Evolutionary conservation across 1,140 invertebrate species (phyloP), one percentile per base, ranked within the genome.

Genomic region (Microplitis mediator): DNA sequence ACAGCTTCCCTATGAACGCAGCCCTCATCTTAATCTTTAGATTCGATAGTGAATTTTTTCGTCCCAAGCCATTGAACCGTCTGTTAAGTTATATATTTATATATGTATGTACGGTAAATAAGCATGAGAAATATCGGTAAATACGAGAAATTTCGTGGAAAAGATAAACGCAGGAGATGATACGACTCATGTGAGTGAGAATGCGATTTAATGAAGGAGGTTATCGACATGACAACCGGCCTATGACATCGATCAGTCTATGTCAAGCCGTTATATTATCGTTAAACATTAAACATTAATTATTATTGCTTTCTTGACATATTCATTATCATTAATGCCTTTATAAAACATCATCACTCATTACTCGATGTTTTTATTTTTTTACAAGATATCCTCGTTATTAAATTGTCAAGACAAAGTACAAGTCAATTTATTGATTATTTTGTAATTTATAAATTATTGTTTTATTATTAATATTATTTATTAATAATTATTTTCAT

Each of bases 191-290:
- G 52, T 35, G 3, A 36, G 60, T 31, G 32, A 5, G 6, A 34
- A 32, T 61, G 60, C 67, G 79, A 85, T 86, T 84, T 86, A 82
- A 84, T 79, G 82, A 78, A 78, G 76, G 78, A 70, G 86, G 86
- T 87, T 87, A 87, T 87, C 86, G 72, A 56, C 11, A 74, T 79
- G 79, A 82, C 78, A 80, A 82, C 82, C 79, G 84, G 82, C 82
- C 82, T 84, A 86, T 86, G 85, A 87, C 85, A 87, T 86, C 85
- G 80, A 87, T 86, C 85, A 84, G 81, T 86, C 85, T 83, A 79
- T 85, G 84, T 86, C 85, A 69, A 81, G 76, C 80, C 72, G 32
- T 78, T 79, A 81, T 50, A 63, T 71, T 85, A 86, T 86, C 85
- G 78, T 75, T 76, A 45, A 45, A 45, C 39, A 45, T 45, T 45